Conservation (phyloP, 2,888 invertebrate species). For the Pomacea canaliculata region DNA sequence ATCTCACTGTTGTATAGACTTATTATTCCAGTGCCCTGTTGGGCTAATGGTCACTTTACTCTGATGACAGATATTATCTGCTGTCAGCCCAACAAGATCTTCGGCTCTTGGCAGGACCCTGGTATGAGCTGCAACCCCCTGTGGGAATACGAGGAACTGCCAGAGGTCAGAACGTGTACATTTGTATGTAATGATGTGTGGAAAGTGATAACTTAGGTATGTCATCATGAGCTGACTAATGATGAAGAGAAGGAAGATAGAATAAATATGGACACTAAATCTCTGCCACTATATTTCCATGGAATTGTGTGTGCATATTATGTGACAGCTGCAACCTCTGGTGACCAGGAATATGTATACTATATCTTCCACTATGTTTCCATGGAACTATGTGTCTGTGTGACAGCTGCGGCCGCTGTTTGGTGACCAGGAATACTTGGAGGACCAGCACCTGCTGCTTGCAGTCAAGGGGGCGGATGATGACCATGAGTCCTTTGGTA, state of each 20-base stretch:
- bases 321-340: too few relatives aligned
- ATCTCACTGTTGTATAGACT: not conserved
- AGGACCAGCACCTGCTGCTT: slow-evolving; percentile 67
- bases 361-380: not conserved
- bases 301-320: too few relatives aligned
- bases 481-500: slow-evolving; percentile 65
- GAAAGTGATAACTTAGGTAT: too few relatives aligned
- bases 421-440: slow-evolving; percentile 64
- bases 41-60: too few relatives aligned
- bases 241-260: too few relatives aligned
- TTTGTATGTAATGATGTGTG: too few relatives aligned
- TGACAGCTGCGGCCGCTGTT: slow-evolving; percentile 64
- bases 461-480: slow-evolving; percentile 63
- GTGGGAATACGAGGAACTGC: slow-evolving; percentile 52
- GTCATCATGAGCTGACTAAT: too few relatives aligned
- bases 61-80: slow-evolving; percentile 45
- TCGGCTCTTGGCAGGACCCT: slow-evolving; percentile 46
- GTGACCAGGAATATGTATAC: too few relatives aligned
- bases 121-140: slow-evolving; percentile 53
- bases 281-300: too few relatives aligned
- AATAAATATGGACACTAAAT: too few relatives aligned
- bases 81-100: slow-evolving; percentile 53
- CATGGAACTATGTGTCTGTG: not conserved
- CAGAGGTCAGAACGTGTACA: slow-evolving; percentile 42
- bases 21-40: too few relatives aligned